These are phyloP conservation scores for Monomorium pharaonis DNA, from an alignment of 1,140 invertebrate genomes.

Conservation along the genomic window DNA sequence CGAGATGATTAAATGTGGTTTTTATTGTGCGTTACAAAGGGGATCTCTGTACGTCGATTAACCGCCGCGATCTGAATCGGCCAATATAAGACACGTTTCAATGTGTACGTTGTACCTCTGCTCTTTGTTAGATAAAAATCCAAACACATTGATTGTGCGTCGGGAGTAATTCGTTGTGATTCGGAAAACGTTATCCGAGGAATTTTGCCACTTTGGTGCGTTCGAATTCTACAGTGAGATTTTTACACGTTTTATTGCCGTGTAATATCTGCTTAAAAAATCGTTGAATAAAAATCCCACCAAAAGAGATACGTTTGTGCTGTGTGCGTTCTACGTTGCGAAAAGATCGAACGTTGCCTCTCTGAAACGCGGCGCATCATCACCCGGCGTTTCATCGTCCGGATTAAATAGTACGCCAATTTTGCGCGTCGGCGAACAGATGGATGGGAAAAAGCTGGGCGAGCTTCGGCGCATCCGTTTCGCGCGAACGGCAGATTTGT, in stretches of 20 bases:
- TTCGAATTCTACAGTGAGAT: background rate
- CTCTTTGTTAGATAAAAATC: background rate
- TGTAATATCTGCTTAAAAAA: background rate
- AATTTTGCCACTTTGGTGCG: background rate
- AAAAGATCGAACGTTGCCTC: background rate
- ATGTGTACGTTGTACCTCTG: background rate
- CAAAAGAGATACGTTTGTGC: background rate
- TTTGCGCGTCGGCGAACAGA: background rate
- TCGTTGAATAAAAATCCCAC: background rate
- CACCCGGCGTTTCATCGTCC: background rate
- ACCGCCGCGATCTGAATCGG: background rate
- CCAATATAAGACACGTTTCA: background rate
- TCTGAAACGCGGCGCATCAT: background rate
- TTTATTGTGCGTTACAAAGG: background rate
- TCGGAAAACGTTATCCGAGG: background rate
- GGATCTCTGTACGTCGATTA: constrained; percentile 8
- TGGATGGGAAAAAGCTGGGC: background rate
- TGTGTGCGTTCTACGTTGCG: background rate
- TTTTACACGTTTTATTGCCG: background rate
- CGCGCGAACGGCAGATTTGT: background rate
- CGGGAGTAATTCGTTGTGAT: background rate
- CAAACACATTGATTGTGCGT: background rate
- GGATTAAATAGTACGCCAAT: constrained; percentile 22
- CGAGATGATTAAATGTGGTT: background rate
- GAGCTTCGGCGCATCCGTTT: background rate